Conservation (phyloP, 1,140 invertebrate genomes). For the Drosophila azteca region DNA sequence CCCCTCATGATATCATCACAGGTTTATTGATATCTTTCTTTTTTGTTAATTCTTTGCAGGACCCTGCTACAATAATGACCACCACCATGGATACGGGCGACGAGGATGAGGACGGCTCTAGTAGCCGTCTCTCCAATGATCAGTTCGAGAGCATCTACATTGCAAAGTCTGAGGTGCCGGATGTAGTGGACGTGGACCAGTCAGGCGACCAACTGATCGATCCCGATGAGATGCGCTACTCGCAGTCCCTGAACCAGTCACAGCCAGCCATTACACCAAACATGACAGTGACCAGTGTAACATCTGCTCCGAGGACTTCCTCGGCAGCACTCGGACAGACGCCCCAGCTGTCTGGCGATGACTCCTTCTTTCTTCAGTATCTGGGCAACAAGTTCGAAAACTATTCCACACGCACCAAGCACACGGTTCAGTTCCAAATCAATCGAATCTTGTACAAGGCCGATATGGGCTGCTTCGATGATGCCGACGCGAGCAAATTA, state of each 20-base stretch:
- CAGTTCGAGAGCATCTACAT: constrained; percentile 34
- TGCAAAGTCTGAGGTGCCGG: constrained; percentile 41
- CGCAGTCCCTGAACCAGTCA: too few relatives aligned
- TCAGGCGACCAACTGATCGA: constrained; percentile 4
- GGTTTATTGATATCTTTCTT: background rate
- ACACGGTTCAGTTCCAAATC: constrained; percentile 54
- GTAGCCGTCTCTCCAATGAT: constrained; percentile 2
- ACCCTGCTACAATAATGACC: background rate
- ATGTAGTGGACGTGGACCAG: constrained; percentile 9
- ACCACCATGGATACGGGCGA: background rate
- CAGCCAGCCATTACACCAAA: too few relatives aligned
- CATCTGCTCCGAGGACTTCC: background rate
- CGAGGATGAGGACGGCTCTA: constrained; percentile 2
- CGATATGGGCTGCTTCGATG: constrained; percentile 54
- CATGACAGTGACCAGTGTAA: background rate
- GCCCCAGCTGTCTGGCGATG: constrained; percentile 12
- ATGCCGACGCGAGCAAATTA: constrained; percentile 1
- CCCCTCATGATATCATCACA: too few relatives aligned
- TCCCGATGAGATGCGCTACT: too few relatives aligned
- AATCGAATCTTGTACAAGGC: constrained; percentile 58
- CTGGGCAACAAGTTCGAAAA: constrained; percentile 46
- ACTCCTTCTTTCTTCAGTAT: constrained; percentile 45
- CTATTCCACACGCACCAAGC: constrained; percentile 35
- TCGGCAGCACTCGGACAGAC: too few relatives aligned
- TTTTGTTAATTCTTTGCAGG: background rate